A percentile compares a stretch with the other conserved stretches of the same genome.
These are phyloP conservation scores for Pionites leucogaster DNA, from an alignment of 2,113 vertebrate genomes.

Conservation along the genomic window DNA sequence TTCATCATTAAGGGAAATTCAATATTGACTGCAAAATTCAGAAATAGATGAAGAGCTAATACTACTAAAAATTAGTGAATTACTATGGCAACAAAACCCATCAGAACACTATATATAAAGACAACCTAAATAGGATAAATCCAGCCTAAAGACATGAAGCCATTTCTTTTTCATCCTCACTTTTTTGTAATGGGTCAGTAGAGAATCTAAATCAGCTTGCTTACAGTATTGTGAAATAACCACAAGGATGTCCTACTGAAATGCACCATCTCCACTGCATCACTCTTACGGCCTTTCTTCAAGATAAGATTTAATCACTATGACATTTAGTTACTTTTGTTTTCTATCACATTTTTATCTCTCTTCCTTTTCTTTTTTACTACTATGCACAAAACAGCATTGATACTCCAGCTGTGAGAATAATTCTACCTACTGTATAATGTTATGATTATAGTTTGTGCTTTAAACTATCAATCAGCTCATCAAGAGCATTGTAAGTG, in stretches of 20 bases:
- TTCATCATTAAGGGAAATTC: neutral
- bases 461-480: slow-evolving; percentile 26
- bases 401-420: neutral
- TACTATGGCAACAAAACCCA: neutral
- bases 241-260: neutral
- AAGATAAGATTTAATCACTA: neutral
- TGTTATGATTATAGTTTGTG: slow-evolving; percentile 5
- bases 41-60: neutral
- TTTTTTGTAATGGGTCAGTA: neutral
- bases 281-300: neutral
- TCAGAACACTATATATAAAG: neutral
- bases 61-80: neutral
- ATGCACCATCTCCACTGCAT: neutral
- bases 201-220: neutral
- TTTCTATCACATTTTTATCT: neutral
- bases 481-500: neutral
- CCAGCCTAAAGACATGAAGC: neutral
- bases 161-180: neutral
- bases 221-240: neutral
- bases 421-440: neutral
- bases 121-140: neutral
- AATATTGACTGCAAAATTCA: neutral
- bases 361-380: neutral
- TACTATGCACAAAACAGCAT: neutral
- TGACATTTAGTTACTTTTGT: neutral